Base-by-base conservation (phyloP, 2,888 invertebrate genomes). In the Hermaeophaga mercurialis region DNA sequence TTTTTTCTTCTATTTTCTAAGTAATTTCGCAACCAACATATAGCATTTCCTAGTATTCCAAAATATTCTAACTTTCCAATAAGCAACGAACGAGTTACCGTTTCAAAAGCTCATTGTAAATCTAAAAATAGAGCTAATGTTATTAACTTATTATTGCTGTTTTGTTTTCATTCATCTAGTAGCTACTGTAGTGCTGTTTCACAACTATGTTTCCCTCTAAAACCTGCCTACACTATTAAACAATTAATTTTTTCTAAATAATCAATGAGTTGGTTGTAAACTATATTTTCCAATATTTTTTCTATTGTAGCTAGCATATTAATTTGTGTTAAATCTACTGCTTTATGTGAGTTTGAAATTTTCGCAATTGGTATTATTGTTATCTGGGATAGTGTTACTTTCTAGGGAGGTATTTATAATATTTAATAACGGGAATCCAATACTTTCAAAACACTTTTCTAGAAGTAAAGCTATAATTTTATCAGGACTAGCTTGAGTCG, bases 181-280 rank as follows among this genome's bases (percentile, higher is more conserved):
- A 28, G 12, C 28, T 26, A 11, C 8, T 55, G 39, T 6, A 48
- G 5, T 2, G 48, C 28, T 34, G 39, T 48, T 44, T 54, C 55
- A 49, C 55, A 49, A 31, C 26, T 28, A 17, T 55, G 49, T 17
- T 55, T 55, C 12, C 26, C 28, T 34, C 55, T 39, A 26, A 55
- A 55, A 6, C 44, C 55, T 24, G 55, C 41, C 15, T 49, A 39
- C 14, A 18, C 12, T 9, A 19, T n/a, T 43, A 9, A 55, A n/a
- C 6, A 55, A 8, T 3, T 33, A 11, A 28, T 55, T 48, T 22
- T 38, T 22, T 49, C 44, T 9, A 55, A 14, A 15, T 33, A 43
- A n/a, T 33, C 18, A 11, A 48, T 12, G 11, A 55, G 2, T 49
- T 55, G 49, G 9, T 41, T 24, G 14, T 55, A 39, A 14, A 43